Conservation (phyloP, 2,113 vertebrate species). For the Prolemur simus region DNA sequence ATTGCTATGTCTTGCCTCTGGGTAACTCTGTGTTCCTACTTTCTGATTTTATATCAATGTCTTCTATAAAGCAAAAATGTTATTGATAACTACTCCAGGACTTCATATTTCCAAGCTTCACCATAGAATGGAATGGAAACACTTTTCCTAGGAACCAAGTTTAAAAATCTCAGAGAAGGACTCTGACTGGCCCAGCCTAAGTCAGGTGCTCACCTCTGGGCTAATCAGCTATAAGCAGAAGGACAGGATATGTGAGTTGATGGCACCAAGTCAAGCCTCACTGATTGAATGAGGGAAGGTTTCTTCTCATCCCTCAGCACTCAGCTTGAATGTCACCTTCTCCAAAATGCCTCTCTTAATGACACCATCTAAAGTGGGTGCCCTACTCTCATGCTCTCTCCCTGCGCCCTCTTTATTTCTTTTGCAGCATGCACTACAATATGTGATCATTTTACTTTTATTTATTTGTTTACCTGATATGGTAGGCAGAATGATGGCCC, state of each 20-base stretch:
- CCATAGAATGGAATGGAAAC: background rate
- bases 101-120: background rate
- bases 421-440: background rate
- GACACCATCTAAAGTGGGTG: fast-evolving
- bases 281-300: background rate
- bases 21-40: background rate
- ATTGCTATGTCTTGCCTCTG: background rate
- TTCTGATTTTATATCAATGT: background rate
- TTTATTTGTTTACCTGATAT: background rate
- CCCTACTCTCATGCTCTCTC: background rate
- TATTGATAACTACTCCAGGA: background rate
- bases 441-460: background rate
- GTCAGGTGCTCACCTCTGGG: background rate
- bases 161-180: background rate
- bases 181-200: background rate
- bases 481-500: background rate
- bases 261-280: background rate
- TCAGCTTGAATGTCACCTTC: background rate
- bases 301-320: background rate
- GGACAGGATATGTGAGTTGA: too few relatives aligned
- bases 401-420: background rate
- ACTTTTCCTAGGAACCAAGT: background rate
- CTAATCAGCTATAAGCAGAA: background rate
- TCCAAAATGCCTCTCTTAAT: background rate
- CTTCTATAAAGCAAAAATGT: background rate